Evolutionary conservation across 1,140 invertebrate genomes (phyloP), one percentile per base, ranked within the genome.

Genomic region (Atta colombica): DNA sequence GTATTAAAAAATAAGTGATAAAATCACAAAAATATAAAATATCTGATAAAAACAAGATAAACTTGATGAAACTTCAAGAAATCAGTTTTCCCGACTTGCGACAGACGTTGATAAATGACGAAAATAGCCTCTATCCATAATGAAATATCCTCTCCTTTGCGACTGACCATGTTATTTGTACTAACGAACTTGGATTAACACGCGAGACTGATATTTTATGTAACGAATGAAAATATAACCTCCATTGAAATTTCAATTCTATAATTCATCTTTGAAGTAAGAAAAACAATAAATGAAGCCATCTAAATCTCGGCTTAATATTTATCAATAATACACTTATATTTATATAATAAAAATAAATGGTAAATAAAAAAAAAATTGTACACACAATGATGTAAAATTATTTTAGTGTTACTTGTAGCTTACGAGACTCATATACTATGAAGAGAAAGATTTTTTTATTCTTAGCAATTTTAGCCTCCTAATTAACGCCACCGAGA

Each of bases 91-190:
- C 6, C 51, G 51, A 72, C 21, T 82, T 25, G 28, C 21, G 7
- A 16, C 65, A 71, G 21, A 81, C 21, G 35, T 12, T 69, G 78
- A 71, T 71, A 71, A 60, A n/a, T 45, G 35, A 72, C 53, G 21
- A 51, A 71, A 81, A 81, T 81, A 81, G 68, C 31, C n/a, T 71
- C 21, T 35, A 25, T 16, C 51, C 14, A 60, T 45, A 69, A 82
- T 72, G 35, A 82, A 60, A 71, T 21, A 21, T 71, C 3, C 21
- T 60, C 49, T 55, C 35, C n/a, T 58, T 10, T 25, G 31, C 7
- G 4, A 35, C 7, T 39, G 31, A 4, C 12, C 25, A 18, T 35
- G 65, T 82, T 69, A 28, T 82, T 82, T 49, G 21, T 39, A 21
- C 16, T 82, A 60, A 82, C 4, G 49, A 80, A 69, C 18, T 39